Evolutionary conservation across 2,113 vertebrate genomes (phyloP), one percentile per base, ranked within the genome.

Genomic region (Tachycineta bicolor): DNA sequence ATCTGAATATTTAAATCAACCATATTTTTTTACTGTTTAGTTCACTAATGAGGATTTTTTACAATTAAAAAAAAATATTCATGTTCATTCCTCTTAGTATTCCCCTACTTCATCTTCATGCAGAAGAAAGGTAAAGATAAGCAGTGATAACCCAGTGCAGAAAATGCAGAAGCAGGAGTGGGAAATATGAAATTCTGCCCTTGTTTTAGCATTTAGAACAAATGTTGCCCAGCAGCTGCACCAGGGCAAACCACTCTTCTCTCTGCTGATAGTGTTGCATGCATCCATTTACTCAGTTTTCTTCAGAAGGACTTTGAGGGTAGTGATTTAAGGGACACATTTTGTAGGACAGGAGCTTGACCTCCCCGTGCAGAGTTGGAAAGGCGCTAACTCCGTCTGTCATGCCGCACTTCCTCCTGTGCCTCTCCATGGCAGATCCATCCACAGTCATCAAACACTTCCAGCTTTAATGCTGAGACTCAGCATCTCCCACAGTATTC

Each of bases 341-440:
- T 85, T 43, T 50, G 33, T 28, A 58, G 16, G 17, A 8, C 55
- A 44, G 64, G 71, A 47, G 4, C 4, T 4, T 18, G 11, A 50
- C 12, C 29, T 47, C 9, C 9, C 22, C 2, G 3, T 24, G 2
- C 15, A 28, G 55, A 44, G 22, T 1, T 8, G 2, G 41, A 81
- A 50, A 37, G 31, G n/a, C 0, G 0, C 43, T 39, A 6, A 7
- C 28, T 43, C 25, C 50, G 12, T 23, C 31, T 17, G 39, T 20
- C 28, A 2, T 6, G 6, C 26, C 22, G 16, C 12, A 16, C 11
- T 31, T n/a, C 37, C 39, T n/a, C 37, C 39, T 41, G 21, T 28
- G n/a, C 39, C 5, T 75, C 21, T 90, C 43, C 10, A 0, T 31
- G 29, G n/a, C 20, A 62, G 3, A 15, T 63, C 37, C 70, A 34